Conservation (phyloP, 2,888 invertebrate species). For the Ferrisia virgata region DNA sequence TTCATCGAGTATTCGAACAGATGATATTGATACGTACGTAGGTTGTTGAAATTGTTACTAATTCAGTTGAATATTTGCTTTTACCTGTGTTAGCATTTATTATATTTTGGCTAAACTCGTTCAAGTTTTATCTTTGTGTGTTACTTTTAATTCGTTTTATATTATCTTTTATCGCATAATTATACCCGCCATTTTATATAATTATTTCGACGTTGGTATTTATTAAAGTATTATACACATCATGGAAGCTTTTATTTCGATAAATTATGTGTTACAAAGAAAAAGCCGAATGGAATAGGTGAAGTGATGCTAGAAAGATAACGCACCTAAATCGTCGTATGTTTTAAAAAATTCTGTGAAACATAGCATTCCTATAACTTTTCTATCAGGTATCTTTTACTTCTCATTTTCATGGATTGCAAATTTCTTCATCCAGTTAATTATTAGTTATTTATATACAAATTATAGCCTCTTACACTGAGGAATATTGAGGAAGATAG, state of each 20-base stretch:
- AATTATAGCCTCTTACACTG: no score
- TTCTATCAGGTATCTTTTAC: no score
- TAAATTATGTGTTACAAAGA: no score
- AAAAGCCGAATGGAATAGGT: no score
- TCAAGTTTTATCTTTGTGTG: constrained; percentile 18
- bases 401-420: no score
- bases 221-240: constrained; percentile 26
- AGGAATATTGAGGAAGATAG: no score
- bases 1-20: not conserved
- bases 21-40: not conserved
- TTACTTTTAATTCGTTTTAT: constrained; percentile 29
- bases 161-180: not conserved
- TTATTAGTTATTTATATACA: no score
- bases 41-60: constrained; percentile 37
- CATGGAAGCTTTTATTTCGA: not conserved
- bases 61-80: constrained; percentile 18
- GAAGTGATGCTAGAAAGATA: no score
- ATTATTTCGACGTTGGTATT: constrained; percentile 28
- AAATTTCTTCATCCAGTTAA: no score
- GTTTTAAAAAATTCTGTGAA: no score
- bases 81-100: constrained; percentile 15
- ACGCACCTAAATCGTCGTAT: no score
- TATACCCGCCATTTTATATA: constrained; percentile 9
- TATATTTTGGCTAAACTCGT: constrained; percentile 8
- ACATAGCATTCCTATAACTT: no score